Evolutionary conservation across 2,888 invertebrate species (phyloP).

Genomic region (Lycaena phlaeas): DNA sequence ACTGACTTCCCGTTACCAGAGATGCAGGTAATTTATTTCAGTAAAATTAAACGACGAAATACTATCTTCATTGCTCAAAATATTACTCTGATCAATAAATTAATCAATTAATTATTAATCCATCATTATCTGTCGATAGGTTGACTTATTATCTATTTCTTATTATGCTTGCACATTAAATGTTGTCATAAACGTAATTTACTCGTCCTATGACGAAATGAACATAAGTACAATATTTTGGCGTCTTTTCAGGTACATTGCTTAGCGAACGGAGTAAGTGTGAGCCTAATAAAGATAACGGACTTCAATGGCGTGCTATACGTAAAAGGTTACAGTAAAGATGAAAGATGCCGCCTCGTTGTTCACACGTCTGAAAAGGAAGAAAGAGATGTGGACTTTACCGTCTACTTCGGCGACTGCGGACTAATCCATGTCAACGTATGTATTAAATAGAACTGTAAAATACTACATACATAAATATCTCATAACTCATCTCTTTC

Average conservation of each 20-base stretch:
- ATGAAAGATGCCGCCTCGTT: constrained; percentile 88
- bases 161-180: no score
- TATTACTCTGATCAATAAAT: no score
- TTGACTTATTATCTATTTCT: no score
- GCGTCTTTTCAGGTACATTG: constrained; percentile 85
- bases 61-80: no score
- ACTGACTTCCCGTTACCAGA: constrained; percentile 90
- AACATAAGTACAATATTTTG: no score
- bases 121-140: no score
- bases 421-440: constrained; percentile 93
- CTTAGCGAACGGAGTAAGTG: constrained; percentile 92
- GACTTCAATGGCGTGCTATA: constrained; percentile 93
- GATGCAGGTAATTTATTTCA: constrained; percentile 67
- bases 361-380: constrained; percentile 82
- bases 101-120: no score
- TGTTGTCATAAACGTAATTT: no score
- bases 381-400: constrained; percentile 82
- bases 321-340: constrained; percentile 95
- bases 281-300: constrained; percentile 83
- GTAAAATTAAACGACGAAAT: constrained; percentile 5
- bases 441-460: constrained; percentile 40
- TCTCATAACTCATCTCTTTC: no score
- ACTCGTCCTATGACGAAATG: no score
- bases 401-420: constrained; percentile 92
- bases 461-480: no score